Conservation (phyloP, 2,113 vertebrate genomes). For the Asarcornis scutulata region DNA sequence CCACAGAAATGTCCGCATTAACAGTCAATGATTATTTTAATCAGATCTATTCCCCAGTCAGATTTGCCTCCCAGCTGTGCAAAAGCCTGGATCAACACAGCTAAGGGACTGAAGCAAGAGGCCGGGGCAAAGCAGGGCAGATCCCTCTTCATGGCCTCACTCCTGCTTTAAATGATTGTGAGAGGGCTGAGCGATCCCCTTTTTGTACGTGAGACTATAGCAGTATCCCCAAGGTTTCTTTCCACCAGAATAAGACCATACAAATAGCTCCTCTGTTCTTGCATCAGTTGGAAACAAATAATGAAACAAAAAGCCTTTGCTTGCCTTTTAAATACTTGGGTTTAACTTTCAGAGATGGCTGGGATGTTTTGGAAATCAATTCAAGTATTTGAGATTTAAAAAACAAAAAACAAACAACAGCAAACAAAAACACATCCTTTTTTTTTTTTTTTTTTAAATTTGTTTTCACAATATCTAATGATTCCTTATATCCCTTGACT, state of each 20-base stretch:
- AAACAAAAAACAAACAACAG: not conserved
- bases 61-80: not conserved
- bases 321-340: not conserved
- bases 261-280: not conserved
- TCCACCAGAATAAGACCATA: not conserved
- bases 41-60: not conserved
- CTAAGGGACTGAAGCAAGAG: not conserved
- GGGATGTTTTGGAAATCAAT: not conserved
- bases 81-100: not conserved
- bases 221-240: not conserved
- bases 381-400: not conserved
- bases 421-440: too few relatives aligned
- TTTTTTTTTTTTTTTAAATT: not conserved
- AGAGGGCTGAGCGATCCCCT: not conserved
- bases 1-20: not conserved
- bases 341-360: not conserved
- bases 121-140: not conserved
- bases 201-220: not conserved
- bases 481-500: not conserved
- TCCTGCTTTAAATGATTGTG: not conserved
- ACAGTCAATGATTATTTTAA: not conserved
- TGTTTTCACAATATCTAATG: not conserved
- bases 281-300: not conserved
- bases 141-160: not conserved
- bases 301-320: not conserved